Evolutionary conservation across 2,113 vertebrate species (phyloP).

Genomic region (Scalopus aquaticus): DNA sequence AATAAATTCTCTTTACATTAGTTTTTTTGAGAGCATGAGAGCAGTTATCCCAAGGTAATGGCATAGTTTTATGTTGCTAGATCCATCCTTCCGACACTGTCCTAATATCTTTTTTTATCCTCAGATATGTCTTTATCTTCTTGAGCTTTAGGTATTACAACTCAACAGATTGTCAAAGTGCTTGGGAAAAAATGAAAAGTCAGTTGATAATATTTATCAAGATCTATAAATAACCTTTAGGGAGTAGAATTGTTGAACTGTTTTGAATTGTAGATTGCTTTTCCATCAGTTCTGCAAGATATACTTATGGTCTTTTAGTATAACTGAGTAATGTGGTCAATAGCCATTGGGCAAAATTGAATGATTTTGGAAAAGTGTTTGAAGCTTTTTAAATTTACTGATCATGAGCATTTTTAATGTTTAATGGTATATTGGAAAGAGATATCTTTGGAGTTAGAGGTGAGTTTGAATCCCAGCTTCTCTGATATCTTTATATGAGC

Average conservation of each 20-base stretch:
- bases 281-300: neutral
- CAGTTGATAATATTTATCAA: neutral
- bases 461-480: neutral
- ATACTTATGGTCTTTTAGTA: neutral
- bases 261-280: conserved; percentile 7
- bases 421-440: neutral
- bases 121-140: neutral
- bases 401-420: neutral
- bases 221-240: neutral
- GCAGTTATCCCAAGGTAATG: neutral
- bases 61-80: conserved; percentile 1
- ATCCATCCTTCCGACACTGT: neutral
- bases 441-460: conserved; percentile 2
- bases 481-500: neutral
- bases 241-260: neutral
- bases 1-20: conserved; percentile 32
- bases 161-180: neutral
- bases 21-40: neutral
- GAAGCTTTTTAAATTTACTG: neutral
- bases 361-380: neutral
- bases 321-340: neutral
- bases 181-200: conserved; percentile 10
- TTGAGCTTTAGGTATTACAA: conserved; percentile 7
- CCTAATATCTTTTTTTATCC: neutral
- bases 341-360: neutral